A percentile compares a stretch with the other conserved stretches of the same genome.
Conservation (phyloP, 2,113 vertebrate genomes). For the Uria lomvia region DNA sequence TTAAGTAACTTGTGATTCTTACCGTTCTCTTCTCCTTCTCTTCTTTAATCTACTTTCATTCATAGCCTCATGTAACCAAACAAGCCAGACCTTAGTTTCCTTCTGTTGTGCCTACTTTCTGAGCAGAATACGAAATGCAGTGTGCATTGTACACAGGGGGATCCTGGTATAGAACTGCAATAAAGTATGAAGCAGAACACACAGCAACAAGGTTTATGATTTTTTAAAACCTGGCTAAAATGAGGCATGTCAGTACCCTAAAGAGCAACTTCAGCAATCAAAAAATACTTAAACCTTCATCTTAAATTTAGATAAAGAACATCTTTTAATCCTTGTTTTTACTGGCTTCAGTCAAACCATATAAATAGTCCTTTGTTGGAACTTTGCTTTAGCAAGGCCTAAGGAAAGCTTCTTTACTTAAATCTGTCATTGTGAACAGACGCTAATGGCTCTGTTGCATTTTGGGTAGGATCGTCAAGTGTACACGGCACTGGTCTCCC, state of each 20-base stretch:
- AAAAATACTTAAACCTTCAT: background rate
- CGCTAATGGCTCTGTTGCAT: background rate
- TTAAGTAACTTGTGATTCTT: background rate
- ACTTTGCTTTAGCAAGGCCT: background rate
- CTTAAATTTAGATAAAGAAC: background rate
- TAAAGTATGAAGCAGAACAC: background rate
- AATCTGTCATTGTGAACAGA: background rate
- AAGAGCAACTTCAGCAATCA: background rate
- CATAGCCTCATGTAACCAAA: background rate
- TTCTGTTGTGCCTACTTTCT: background rate
- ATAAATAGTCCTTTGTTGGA: background rate
- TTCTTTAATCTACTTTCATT: background rate
- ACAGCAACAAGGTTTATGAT: background rate
- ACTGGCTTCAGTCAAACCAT: background rate
- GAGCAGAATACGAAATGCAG: background rate
- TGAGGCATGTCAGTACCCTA: background rate
- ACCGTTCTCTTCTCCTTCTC: background rate
- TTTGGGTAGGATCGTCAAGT: background rate
- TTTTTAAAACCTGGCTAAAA: background rate
- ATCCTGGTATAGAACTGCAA: background rate
- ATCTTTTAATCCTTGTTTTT: background rate
- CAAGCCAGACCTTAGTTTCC: background rate
- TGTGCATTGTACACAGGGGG: too few relatives aligned
- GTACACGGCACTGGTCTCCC: rapidly evolving
- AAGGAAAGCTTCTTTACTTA: background rate